Percentiles rank a stretch among this genome's conserved stretches.
Evolutionary conservation across 2,113 vertebrate species (phyloP).

Genomic region (Jaculus jaculus): DNA sequence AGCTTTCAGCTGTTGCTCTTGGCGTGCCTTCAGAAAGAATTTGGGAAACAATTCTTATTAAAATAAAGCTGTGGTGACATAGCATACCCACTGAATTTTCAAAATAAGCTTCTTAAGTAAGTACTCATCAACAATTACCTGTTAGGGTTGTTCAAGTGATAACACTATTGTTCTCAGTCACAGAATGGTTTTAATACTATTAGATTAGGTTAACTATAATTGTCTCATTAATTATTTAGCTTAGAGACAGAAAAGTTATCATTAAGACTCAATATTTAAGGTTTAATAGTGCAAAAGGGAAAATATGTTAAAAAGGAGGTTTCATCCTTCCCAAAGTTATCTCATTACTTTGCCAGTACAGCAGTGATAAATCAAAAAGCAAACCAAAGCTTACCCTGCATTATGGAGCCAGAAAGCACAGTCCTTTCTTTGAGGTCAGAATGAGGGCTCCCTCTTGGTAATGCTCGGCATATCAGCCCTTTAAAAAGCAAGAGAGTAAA

Average conservation of each 20-base stretch:
- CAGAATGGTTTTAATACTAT: not conserved
- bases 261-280: constrained; percentile 18
- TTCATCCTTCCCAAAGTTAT: not conserved
- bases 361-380: not conserved
- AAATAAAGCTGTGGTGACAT: not conserved
- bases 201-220: constrained; percentile 5
- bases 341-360: constrained; percentile 5
- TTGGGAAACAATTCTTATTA: constrained; percentile 47
- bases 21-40: constrained; percentile 91
- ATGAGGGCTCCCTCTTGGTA: constrained; percentile 94
- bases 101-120: not conserved
- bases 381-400: constrained; percentile 91
- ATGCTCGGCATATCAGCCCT: constrained; percentile 96
- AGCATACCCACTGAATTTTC: not conserved
- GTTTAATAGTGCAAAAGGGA: constrained; percentile 35
- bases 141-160: not conserved
- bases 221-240: not conserved
- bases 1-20: constrained; percentile 91
- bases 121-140: not conserved
- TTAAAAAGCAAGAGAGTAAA: constrained; percentile 62
- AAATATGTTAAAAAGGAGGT: constrained; percentile 60
- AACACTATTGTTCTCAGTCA: constrained; percentile 16
- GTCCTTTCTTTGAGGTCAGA: constrained; percentile 94
- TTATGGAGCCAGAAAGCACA: constrained; percentile 95
- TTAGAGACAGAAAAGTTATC: constrained; percentile 20